Evolutionary conservation across 30 jellyfish, hydroid and myxozoan genomes (phyloP).

Genomic region (Catostylus mosaicus): DNA sequence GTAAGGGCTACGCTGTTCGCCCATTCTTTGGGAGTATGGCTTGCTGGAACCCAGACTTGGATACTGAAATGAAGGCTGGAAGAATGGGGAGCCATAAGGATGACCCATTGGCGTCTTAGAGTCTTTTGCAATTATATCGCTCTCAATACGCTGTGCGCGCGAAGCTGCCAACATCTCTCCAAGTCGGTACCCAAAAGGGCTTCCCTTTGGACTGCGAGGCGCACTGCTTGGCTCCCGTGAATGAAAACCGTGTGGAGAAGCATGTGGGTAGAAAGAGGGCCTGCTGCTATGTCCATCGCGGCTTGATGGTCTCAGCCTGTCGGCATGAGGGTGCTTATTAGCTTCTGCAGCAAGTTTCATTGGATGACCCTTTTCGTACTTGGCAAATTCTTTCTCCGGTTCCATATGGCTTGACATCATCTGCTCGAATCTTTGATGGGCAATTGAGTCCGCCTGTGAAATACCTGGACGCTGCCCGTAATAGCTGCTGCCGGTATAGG

Average conservation of each 20-base stretch:
- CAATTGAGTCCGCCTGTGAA: constrained; percentile 48
- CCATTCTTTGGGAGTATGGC: constrained; percentile 39
- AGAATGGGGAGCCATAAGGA: constrained; percentile 43
- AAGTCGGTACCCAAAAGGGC: constrained; percentile 51
- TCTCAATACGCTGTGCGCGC: constrained; percentile 49
- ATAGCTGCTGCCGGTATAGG: constrained; percentile 54
- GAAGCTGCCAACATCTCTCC: constrained; percentile 58
- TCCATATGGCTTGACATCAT: constrained; percentile 51
- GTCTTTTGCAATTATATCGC: constrained; percentile 39
- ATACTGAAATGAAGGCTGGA: constrained; percentile 49
- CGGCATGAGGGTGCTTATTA: constrained; percentile 55
- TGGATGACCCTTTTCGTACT: constrained; percentile 38
- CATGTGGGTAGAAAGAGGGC: constrained; percentile 63
- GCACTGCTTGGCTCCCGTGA: constrained; percentile 65
- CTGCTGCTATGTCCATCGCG: constrained; percentile 69
- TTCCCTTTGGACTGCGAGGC: constrained; percentile 60
- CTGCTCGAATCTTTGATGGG: constrained; percentile 64
- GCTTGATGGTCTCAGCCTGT: constrained; percentile 63
- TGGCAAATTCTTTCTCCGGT: constrained; percentile 36
- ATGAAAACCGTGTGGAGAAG: constrained; percentile 68
- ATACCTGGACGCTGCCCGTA: constrained; percentile 59
- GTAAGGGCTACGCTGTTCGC: constrained; percentile 74
- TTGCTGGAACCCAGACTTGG: constrained; percentile 40
- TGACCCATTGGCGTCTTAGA: constrained; percentile 47
- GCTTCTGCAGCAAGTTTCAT: constrained; percentile 46